Percentiles rank a stretch among this genome's conserved stretches.
These are phyloP conservation scores for Harpegnathos saltator DNA, from an alignment of 1,140 invertebrate genomes.

Conservation along the genomic window DNA sequence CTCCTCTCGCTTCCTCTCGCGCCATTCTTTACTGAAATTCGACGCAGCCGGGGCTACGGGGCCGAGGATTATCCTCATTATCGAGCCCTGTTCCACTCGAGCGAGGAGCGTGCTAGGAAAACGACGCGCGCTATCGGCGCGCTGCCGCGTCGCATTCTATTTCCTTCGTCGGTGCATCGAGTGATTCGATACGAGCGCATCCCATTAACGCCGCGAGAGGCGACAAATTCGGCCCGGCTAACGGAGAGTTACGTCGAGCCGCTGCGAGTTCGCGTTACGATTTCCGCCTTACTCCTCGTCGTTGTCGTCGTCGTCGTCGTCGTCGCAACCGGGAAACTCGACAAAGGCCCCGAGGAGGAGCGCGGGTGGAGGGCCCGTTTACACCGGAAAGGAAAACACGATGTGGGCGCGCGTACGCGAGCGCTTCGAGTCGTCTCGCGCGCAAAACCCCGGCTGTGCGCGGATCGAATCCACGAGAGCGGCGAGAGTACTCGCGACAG, in stretches of 20 bases:
- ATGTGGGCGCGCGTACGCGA: not conserved
- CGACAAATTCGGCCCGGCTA: conserved; percentile 2
- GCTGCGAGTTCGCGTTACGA: not conserved
- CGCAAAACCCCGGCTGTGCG: not conserved
- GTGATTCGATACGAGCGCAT: not conserved
- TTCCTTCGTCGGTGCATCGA: conserved; percentile 26
- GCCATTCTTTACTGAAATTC: conserved; percentile 6
- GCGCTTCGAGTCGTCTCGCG: not conserved
- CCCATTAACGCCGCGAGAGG: not conserved
- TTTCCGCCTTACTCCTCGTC: not conserved
- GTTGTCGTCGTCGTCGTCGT: not conserved
- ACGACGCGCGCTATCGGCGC: conserved; percentile 23
- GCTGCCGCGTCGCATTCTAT: conserved; percentile 3
- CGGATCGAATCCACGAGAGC: conserved; percentile 16
- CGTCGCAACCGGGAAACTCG: not conserved
- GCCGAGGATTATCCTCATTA: conserved; percentile 41
- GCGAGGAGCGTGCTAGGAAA: conserved; percentile 45
- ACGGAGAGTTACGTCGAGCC: not conserved
- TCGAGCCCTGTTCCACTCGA: conserved; percentile 26
- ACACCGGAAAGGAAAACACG: not conserved
- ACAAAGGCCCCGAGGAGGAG: not conserved
- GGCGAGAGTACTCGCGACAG: conserved; percentile 12
- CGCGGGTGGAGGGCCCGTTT: not conserved
- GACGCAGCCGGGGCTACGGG: not conserved
- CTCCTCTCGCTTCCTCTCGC: not conserved